Percentiles rank a stretch among this genome's conserved stretches.
Conservation (phyloP, 2,797 vertebrate genomes). For the Cryptoprocta ferox region DNA sequence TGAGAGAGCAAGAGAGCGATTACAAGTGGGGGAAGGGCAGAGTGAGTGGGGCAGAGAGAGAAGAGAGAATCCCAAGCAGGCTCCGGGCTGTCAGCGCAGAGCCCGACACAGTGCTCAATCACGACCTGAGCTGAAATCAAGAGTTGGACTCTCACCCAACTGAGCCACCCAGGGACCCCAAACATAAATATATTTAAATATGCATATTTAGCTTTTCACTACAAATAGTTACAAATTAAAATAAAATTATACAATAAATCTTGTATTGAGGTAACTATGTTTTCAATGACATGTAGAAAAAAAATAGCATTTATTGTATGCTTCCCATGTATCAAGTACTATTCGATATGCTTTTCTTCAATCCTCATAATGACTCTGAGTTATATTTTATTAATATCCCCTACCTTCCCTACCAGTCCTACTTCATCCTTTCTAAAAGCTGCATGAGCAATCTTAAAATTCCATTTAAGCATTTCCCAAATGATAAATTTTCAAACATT, state of each 20-base stretch:
- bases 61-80: too few relatives aligned
- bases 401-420: background rate
- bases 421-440: background rate
- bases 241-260: background rate
- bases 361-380: background rate
- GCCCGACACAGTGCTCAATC: too few relatives aligned
- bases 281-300: background rate
- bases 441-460: background rate
- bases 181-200: background rate
- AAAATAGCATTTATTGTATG: background rate
- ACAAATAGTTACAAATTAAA: background rate
- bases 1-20: too few relatives aligned
- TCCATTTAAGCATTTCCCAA: background rate
- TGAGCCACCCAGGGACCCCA: background rate
- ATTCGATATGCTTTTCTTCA: background rate
- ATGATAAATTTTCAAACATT: constrained; percentile 2
- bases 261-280: background rate
- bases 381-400: background rate
- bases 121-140: too few relatives aligned
- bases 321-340: background rate
- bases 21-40: too few relatives aligned
- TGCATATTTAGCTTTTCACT: background rate
- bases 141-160: too few relatives aligned
- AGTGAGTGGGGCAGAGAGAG: too few relatives aligned
- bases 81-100: too few relatives aligned